A percentile compares a stretch with the other conserved stretches of the same genome.
Evolutionary conservation across 2,797 vertebrate genomes (phyloP).

Genomic region (Hozukius guyotensis): DNA sequence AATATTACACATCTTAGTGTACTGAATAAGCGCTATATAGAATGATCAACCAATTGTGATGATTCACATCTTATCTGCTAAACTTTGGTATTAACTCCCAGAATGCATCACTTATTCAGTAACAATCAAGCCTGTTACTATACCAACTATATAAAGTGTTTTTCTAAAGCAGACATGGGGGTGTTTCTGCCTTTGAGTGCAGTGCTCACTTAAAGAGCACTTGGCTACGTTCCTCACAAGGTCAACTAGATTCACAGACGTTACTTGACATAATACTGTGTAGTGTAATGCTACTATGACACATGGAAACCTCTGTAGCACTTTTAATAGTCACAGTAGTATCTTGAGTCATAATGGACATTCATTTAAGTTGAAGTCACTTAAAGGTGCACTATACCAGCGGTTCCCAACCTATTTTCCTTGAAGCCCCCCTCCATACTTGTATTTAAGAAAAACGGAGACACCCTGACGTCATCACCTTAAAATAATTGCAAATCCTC

Average conservation of each 20-base stretch:
- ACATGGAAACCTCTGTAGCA: not conserved
- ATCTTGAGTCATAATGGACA: not conserved
- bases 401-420: too few species aligned
- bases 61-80: not conserved
- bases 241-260: conserved; percentile 20
- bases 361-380: not conserved
- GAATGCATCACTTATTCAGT: conserved; percentile 4
- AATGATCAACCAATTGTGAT: not conserved
- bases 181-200: not conserved
- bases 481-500: too few species aligned
- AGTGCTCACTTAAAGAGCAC: conserved; percentile 9
- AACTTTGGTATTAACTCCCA: not conserved
- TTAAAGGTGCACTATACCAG: not conserved
- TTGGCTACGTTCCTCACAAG: conserved; percentile 8
- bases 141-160: not conserved
- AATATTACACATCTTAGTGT: not conserved
- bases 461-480: too few species aligned
- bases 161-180: not conserved
- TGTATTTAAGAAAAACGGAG: too few species aligned
- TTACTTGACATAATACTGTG: conserved; percentile 6
- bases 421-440: too few species aligned
- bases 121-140: not conserved
- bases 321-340: not conserved
- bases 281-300: not conserved
- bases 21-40: not conserved